Evolutionary conservation across 2,797 vertebrate genomes (phyloP), one percentile per base, ranked within the genome.

Genomic region (Amniataba percoides): DNA sequence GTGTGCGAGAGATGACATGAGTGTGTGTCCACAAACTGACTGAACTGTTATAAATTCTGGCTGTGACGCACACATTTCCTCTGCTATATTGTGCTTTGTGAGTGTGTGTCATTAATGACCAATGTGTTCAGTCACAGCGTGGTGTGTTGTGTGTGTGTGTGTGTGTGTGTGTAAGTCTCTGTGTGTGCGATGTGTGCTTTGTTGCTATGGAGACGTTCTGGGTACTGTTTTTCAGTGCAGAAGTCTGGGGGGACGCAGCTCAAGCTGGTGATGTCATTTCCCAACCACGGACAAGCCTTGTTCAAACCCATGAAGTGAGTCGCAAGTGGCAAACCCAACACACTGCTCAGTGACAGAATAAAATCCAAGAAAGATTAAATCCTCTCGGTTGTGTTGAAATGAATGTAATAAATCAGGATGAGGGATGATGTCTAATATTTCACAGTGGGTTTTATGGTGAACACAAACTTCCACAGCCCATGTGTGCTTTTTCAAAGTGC

Each of bases 241-340:
- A 97, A 97, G 87, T 92, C 93, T 0, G 95, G 95, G 0, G 96
- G 96, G 73, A 97, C 96, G 2, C 96, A 97, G 77, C 87, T 96
- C 65, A 97, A 97, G 90, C 89, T 96, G 84, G 91, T 95, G 86
- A 95, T 96, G 94, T 95, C 93, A 0, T 96, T 96, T 64, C 88
- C 95, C 0, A 95, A 96, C 84, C 95, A 96, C 0, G 95, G 96
- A 48, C 94, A 95, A 60, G 95, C 95, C 39, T 88, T 97, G 87
- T 95, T 97, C 88, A 97, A 97, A 78, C 96, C 96, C 48, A 96
- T 96, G 94, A 97, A 96, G 95, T 98, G 74, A 93, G 93, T 85
- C 31, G 3, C 46, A 15, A 12, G 46, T 11, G 6, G 14, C 57
- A 16, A 46, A 77, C 27, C 12, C 57, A 64, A 23, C 64, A 55